A percentile compares a stretch with the other conserved stretches of the same genome.
These are phyloP conservation scores for Trachurus trachurus DNA, from an alignment of 2,797 vertebrate species.

Conservation along the genomic window DNA sequence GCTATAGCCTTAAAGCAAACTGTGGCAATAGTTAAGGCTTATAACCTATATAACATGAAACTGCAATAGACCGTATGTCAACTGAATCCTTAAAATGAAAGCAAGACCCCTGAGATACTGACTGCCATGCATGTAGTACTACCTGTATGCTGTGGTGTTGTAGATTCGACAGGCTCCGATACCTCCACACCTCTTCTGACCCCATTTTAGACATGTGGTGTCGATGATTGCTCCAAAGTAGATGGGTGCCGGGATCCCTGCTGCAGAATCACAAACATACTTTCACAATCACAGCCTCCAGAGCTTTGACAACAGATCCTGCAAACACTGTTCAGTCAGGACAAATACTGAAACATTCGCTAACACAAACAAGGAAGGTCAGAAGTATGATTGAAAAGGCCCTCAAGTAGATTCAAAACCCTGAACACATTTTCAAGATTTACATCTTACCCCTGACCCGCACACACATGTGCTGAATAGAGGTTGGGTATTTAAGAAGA, in stretches of 20 bases:
- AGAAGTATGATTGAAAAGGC: not conserved
- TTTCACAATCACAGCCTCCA: conserved; percentile 1
- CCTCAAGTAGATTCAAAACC: not conserved
- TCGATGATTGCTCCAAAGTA: conserved; percentile 93
- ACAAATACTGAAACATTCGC: not conserved
- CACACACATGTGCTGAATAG: not conserved
- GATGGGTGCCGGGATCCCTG: conserved; percentile 86
- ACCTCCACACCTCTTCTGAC: conserved; percentile 86
- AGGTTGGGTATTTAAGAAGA: not conserved
- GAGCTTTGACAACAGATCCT: conserved; percentile 6
- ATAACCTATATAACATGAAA: not conserved
- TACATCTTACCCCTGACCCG: not conserved
- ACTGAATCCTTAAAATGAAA: not conserved
- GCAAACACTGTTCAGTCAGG: not conserved
- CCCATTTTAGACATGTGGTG: conserved; percentile 92
- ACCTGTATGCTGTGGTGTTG: conserved; percentile 88
- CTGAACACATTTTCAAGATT: not conserved
- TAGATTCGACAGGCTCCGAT: conserved; percentile 91
- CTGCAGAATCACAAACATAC: conserved; percentile 58
- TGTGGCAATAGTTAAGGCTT: not conserved
- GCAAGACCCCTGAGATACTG: not conserved
- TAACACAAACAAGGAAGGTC: not conserved
- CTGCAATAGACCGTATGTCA: not conserved
- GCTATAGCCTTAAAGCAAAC: not conserved
- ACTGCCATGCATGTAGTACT: not conserved